These are phyloP conservation scores for Ianthella basta DNA, from an alignment of 37 sponge, comb jelly and placozoan species.

Conservation along the genomic window DNA sequence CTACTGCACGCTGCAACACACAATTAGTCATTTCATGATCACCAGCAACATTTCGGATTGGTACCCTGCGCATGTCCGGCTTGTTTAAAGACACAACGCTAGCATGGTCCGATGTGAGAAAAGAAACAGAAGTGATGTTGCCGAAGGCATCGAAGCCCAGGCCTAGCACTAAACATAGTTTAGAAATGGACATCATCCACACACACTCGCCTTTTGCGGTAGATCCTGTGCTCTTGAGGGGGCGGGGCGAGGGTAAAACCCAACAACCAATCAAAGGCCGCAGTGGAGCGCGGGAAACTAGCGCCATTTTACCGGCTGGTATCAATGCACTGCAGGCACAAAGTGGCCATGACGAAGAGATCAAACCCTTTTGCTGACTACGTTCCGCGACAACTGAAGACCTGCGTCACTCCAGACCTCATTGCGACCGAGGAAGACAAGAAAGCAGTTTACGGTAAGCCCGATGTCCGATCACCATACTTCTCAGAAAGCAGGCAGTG, in stretches of 20 bases:
- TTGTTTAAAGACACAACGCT: too few relatives aligned
- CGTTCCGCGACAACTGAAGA: conserved; percentile 68
- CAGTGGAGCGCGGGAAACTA: neutral
- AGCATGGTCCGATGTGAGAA: too few relatives aligned
- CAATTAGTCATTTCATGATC: too few relatives aligned
- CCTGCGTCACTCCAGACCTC: conserved; percentile 60
- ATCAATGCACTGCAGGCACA: neutral
- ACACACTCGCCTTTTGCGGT: neutral
- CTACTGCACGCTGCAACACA: too few relatives aligned
- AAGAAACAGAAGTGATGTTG: neutral
- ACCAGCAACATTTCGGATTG: too few relatives aligned
- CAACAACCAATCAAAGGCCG: neutral
- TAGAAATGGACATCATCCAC: too few relatives aligned
- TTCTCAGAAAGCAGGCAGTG: neutral
- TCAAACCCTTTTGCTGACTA: conserved; percentile 67
- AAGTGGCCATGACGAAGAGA: conserved; percentile 59
- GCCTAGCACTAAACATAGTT: neutral
- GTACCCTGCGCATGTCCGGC: too few relatives aligned
- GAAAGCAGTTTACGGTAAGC: conserved; percentile 57
- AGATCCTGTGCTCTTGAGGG: neutral
- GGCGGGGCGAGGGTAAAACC: neutral
- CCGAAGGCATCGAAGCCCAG: conserved; percentile 27
- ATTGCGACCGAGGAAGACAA: conserved; percentile 62
- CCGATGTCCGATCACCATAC: neutral
- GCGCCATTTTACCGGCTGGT: neutral